Evolutionary conservation across 30 jellyfish, hydroid and myxozoan species (phyloP), one percentile per base, ranked within the genome.

Genomic region (Phacellophora camtschatica): DNA sequence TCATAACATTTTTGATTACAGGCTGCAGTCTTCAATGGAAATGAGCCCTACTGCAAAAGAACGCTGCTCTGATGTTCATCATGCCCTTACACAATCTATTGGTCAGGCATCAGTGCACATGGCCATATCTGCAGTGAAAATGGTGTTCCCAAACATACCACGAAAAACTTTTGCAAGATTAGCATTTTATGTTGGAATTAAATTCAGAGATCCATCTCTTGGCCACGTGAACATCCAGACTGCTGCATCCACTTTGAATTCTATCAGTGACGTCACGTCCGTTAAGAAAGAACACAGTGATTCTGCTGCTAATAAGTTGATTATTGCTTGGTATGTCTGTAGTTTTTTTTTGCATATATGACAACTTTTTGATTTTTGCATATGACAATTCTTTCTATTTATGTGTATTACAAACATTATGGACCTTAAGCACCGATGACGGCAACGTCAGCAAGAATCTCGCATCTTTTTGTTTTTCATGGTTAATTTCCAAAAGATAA

Each of bases 111-210:
- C 89, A 33, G 88, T 59, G 22, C 89, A 81, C 68, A 56, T 74
- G 66, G 96, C 95, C 9, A 73, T 74, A 30, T 73, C 88, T 5
- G 90, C 91, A 1, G 87, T 77, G 42, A 94, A 91, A 69, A 91
- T 85, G 89, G 96, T 90, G 19, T 77, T 77, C 80, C 94, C 95
- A 59, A 83, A 63, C 69, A 77, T 90, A 18, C 90, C 88, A 1
- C 75, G 96, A 23, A 74, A 83, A 53, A 75, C 95, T 6, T 82
- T 70, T 50, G 54, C 74, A 18, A 69, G 96, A 45, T 66, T 55
- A 63, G 96, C 89, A 36, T 91, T 75, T 43, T 94, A 94, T 61
- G 94, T 85, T 76, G 95, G 98, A 28, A 71, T 91, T 6, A 61
- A 64, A 27, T 85, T 91, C 51, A 39, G 16, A 16, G 89, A 91